phyloP scores from a whole-genome alignment of 53 echinoderm and acorn worm genomes.

The Paracentrotus lividus region DNA sequence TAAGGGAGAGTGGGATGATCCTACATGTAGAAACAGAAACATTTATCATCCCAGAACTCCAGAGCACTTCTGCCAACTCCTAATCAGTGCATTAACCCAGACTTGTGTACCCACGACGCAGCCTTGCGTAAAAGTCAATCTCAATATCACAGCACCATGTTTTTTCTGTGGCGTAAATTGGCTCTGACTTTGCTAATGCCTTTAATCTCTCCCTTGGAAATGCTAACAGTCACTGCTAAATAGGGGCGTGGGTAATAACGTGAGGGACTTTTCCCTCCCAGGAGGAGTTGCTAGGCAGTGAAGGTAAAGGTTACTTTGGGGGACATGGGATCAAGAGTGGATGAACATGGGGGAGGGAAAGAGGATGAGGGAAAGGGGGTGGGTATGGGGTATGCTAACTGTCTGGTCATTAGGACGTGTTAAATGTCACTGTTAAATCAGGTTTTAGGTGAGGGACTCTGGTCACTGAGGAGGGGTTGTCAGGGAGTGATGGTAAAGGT shows the following conservation, averaged over 20 bases:
- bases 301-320: no score
- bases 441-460: no score
- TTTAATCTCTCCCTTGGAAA: constrained; percentile 44
- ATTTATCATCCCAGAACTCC: constrained; percentile 6
- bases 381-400: no score
- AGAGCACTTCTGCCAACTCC: not conserved
- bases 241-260: not conserved
- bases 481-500: no score
- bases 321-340: no score
- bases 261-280: not conserved
- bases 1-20: not conserved
- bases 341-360: no score
- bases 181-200: constrained; percentile 45
- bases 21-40: not conserved
- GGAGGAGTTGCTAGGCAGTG: no score
- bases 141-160: not conserved
- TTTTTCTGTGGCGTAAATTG: constrained; percentile 32
- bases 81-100: constrained; percentile 33
- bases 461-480: no score
- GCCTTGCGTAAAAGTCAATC: constrained; percentile 11
- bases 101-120: not conserved
- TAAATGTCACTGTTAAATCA: no score
- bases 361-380: no score
- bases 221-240: not conserved
- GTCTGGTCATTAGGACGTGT: no score